These are phyloP conservation scores for Pteronura brasiliensis DNA, from an alignment of 2,113 vertebrate species.

Conservation along the genomic window DNA sequence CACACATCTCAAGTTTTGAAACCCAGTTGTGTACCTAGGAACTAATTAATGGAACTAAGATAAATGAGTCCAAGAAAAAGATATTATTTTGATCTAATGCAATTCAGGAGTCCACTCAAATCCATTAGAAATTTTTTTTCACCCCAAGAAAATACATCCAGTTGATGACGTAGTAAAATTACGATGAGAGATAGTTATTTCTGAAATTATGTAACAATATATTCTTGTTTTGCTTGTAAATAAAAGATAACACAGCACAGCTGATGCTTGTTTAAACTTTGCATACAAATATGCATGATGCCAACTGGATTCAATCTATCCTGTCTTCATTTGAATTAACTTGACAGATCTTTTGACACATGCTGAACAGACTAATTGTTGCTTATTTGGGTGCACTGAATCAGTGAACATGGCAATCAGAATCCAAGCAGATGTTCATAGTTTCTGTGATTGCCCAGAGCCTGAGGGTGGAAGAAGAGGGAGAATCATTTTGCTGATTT, in stretches of 20 bases:
- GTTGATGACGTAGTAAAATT: constrained; percentile 1
- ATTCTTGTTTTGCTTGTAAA: constrained; percentile 72
- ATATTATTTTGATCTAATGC: not conserved
- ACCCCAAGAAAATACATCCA: not conserved
- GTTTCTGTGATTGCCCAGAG: constrained; percentile 81
- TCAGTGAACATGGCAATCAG: constrained; percentile 78
- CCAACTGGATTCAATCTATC: constrained; percentile 82
- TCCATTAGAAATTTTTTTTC: not conserved
- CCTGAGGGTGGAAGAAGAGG: constrained; percentile 57
- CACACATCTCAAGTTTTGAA: not conserved
- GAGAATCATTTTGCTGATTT: constrained; percentile 79
- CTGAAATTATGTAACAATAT: constrained; percentile 48
- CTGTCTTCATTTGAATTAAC: constrained; percentile 85
- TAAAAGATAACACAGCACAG: constrained; percentile 66
- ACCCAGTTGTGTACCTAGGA: not conserved
- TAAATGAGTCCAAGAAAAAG: not conserved
- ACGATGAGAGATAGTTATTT: constrained; percentile 52
- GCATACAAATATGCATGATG: constrained; percentile 70
- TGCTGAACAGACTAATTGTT: constrained; percentile 80
- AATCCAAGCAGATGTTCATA: constrained; percentile 80
- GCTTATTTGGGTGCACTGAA: constrained; percentile 80
- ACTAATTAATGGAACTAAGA: constrained; percentile 1
- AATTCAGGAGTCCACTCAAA: not conserved
- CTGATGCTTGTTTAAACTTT: constrained; percentile 77
- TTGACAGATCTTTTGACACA: constrained; percentile 81